Base-by-base conservation (phyloP, 2,797 vertebrate genomes). In the Falco cherrug region DNA sequence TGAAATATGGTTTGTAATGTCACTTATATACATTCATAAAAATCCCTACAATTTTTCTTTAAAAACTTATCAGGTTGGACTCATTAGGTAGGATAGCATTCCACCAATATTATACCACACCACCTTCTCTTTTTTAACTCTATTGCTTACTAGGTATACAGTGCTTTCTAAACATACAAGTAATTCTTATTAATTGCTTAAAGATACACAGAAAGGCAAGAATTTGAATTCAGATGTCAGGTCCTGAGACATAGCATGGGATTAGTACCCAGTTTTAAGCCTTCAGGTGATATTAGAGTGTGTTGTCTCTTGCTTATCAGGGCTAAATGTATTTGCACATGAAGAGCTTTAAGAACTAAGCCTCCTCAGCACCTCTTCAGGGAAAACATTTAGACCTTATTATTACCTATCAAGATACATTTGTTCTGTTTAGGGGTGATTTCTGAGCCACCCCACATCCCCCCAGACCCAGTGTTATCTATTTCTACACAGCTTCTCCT, bases 301-400 rank as follows among this genome's bases (percentile, higher is more conserved):
- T 33, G 15, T 48, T 13, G 25, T 56, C 15, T 71, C 26, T 56
- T 78, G 41, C 24, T 65, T 7, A 43, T 48, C 15, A 33, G 10
- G 8, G 12, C 31, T 73, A 41, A 12, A 21, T 0, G 0, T 63
- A 61, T 51, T 78, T 89, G 50, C 0, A 0, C 8, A 47, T 19
- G 10, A 57, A 54, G 31, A 79, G 1, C 11, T 67, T 39, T 60
- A 70, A 86, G 28, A 75, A 45, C 16, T 63, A 16, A 37, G 6
- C 0, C 2, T 75, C 17, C 24, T 75, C 29, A 71, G 4, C 3
- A 53, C 4, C 21, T 59, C n/a, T 71, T 53, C 61, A 48, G 43
- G 79, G 35, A 61, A 43, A 45, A 43, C 22, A 51, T 37, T 80
- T 15, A 80, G 26, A 71, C 3, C 2, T 25, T 63, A 74, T 35